phyloP scores from a whole-genome alignment of 2,797 vertebrate genomes.

The Synaphobranchus kaupii region DNA sequence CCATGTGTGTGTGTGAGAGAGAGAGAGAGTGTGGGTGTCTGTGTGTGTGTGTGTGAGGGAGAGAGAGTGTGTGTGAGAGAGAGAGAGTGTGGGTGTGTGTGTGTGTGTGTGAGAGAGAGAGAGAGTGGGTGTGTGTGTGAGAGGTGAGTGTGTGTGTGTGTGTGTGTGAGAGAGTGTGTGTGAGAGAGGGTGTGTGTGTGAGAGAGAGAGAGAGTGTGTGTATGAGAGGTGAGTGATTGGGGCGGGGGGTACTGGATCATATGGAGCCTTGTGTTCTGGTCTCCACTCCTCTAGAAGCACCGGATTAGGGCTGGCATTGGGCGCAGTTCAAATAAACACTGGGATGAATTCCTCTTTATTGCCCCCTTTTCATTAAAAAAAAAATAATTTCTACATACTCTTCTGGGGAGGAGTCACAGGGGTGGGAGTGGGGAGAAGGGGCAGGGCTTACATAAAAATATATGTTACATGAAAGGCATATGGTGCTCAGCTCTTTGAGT shows the following conservation, averaged over 20 bases:
- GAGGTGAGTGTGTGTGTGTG: conserved; percentile 31
- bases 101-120: conserved; percentile 21
- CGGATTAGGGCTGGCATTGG: conserved; percentile 30
- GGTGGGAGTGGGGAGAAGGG: not conserved
- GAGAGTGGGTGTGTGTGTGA: not conserved
- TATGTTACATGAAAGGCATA: not conserved
- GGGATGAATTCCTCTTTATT: conserved; percentile 33
- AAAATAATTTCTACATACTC: not conserved
- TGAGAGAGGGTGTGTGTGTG: conserved; percentile 36
- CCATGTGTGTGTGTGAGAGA: no score
- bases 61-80: conserved; percentile 25
- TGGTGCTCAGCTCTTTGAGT: not conserved
- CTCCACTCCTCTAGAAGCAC: conserved; percentile 16
- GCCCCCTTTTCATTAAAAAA: conserved; percentile 4
- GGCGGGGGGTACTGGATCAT: conserved; percentile 16
- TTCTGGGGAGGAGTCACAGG: not conserved
- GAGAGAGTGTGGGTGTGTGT: conserved; percentile 21
- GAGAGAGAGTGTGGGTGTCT: no score
- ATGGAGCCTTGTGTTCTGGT: conserved; percentile 9
- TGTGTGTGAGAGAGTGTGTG: conserved; percentile 47
- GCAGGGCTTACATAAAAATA: not conserved
- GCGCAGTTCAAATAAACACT: conserved; percentile 32
- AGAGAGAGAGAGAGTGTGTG: conserved; percentile 37
- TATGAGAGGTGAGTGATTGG: conserved; percentile 23
- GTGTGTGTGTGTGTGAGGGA: not conserved